Conservation (phyloP, 2,797 vertebrate genomes). For the Falco peregrinus region DNA sequence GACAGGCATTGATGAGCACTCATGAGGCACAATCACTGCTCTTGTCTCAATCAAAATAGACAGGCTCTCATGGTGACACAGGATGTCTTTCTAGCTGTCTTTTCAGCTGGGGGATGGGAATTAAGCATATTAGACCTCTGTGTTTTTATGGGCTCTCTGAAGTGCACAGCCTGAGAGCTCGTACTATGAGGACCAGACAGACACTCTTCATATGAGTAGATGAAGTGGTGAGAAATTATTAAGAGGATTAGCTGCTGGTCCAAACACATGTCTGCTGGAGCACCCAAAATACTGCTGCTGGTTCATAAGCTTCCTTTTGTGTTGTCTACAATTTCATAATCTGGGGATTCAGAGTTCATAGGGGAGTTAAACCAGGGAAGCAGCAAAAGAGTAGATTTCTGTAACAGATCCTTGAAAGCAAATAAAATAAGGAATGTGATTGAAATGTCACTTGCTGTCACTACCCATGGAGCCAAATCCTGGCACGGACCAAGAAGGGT, state of each 20-base stretch:
- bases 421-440: not conserved
- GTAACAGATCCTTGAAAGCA: not conserved
- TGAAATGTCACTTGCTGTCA: not conserved
- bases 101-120: not conserved
- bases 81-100: not conserved
- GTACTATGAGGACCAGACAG: not conserved
- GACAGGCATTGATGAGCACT: not conserved
- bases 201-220: not conserved
- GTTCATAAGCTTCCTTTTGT: not conserved
- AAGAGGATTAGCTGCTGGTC: conserved; percentile 37
- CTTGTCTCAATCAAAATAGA: not conserved
- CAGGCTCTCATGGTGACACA: not conserved
- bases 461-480: not conserved
- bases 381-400: not conserved
- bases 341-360: not conserved
- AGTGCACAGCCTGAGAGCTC: not conserved
- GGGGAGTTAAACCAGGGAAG: not conserved
- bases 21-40: not conserved
- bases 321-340: not conserved
- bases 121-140: not conserved
- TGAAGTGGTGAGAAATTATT: conserved; percentile 33
- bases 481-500: accelerated
- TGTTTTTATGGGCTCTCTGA: conserved; percentile 7
- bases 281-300: not conserved
- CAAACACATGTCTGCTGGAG: not conserved